Percentiles rank a stretch among this genome's conserved stretches.
Conservation (phyloP, 1,140 invertebrate species). For the Drosophila athabasca region DNA sequence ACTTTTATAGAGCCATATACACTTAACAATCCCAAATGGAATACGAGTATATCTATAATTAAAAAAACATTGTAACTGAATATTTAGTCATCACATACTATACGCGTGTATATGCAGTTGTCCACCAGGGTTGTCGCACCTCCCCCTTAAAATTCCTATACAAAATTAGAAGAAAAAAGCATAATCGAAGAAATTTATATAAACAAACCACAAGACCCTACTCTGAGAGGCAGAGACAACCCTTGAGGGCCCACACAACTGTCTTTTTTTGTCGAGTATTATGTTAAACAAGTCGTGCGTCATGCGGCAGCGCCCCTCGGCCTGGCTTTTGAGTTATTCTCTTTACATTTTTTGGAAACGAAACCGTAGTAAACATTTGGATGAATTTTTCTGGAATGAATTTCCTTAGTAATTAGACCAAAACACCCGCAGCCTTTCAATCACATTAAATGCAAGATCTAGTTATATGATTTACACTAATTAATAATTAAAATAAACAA, state of each 20-base stretch:
- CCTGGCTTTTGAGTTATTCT: no score
- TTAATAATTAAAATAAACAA: conserved; percentile 54
- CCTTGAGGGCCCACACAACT: conserved; percentile 1
- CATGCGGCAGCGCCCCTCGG: no score
- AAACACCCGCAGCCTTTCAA: conserved; percentile 77
- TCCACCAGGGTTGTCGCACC: conserved; percentile 2
- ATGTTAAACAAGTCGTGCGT: neutral
- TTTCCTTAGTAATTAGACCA: conserved; percentile 71
- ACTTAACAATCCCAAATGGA: conserved; percentile 19
- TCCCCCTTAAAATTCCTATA: conserved; percentile 5
- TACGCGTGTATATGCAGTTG: conserved; percentile 7
- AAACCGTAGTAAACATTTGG: conserved; percentile 9
- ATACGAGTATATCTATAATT: conserved; percentile 36
- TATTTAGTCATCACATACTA: conserved; percentile 50
- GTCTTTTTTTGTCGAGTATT: conserved; percentile 25
- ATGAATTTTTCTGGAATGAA: conserved; percentile 41
- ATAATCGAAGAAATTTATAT: conserved; percentile 28
- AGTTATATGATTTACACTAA: conserved; percentile 78
- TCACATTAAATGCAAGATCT: conserved; percentile 61
- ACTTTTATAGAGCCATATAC: conserved; percentile 67
- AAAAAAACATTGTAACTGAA: conserved; percentile 31
- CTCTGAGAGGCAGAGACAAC: conserved; percentile 9
- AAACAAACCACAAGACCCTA: conserved; percentile 3
- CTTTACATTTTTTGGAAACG: no score
- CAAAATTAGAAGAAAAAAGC: conserved; percentile 24